phyloP scores from a whole-genome alignment of 2,888 invertebrate genomes.

The Atherix ibis region DNA sequence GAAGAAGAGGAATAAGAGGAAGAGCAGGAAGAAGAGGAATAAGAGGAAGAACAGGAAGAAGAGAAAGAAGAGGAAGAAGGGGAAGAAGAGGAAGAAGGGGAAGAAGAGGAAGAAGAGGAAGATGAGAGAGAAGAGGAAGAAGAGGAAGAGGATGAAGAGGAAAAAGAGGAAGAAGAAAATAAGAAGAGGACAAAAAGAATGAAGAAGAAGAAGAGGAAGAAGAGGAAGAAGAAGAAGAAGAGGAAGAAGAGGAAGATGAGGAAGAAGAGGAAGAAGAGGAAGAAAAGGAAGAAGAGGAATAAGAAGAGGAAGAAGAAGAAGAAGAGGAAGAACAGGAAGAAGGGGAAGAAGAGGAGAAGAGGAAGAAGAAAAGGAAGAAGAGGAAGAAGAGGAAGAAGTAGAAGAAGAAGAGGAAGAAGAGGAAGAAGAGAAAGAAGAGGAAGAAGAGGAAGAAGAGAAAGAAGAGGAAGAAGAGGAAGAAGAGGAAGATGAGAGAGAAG shows the following conservation, averaged over 20 bases:
- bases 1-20: neutral
- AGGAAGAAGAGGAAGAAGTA: neutral
- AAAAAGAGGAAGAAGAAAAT: neutral
- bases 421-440: neutral
- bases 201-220: neutral
- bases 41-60: neutral
- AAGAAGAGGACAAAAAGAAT: neutral
- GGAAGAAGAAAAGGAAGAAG: neutral
- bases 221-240: neutral
- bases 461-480: neutral
- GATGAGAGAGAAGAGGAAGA: neutral
- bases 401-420: neutral
- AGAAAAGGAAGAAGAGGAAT: neutral
- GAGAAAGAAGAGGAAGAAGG: neutral
- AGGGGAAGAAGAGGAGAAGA: conserved; percentile 1
- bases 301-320: conserved; percentile 1
- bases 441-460: neutral
- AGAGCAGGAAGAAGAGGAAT: neutral
- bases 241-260: neutral
- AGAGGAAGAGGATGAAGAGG: neutral
- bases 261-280: neutral
- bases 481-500: neutral
- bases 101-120: neutral
- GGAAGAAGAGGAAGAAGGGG: neutral
- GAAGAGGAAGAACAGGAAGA: neutral